Evolutionary conservation across 2,888 invertebrate genomes (phyloP).

Genomic region (Lacanobia oleracea): DNA sequence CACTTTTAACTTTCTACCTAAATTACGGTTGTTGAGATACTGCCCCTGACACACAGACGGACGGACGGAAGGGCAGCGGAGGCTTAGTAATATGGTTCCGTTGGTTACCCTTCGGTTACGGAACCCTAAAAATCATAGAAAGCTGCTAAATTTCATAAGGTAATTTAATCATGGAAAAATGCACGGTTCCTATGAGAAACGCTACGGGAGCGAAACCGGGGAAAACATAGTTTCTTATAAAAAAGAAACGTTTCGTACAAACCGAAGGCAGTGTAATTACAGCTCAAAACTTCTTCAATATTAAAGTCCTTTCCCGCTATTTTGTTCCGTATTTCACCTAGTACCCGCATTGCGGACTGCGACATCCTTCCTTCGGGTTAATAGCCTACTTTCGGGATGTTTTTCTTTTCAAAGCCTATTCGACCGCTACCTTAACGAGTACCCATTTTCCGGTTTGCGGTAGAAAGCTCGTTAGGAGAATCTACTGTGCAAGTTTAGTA

Average conservation of each 20-base stretch:
- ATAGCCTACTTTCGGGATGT: slow-evolving; percentile 40
- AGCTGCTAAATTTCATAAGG: neutral
- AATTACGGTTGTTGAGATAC: too few species aligned
- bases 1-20: too few species aligned
- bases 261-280: slow-evolving; percentile 13
- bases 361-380: slow-evolving; percentile 38
- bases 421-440: slow-evolving; percentile 10
- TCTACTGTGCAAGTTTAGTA: slow-evolving; percentile 1
- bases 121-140: too few species aligned
- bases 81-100: too few species aligned
- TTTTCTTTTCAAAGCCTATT: slow-evolving; percentile 29
- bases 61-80: too few species aligned
- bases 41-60: too few species aligned
- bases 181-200: neutral
- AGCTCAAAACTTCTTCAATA: slow-evolving; percentile 11
- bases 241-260: too few species aligned
- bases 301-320: slow-evolving; percentile 26
- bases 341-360: slow-evolving; percentile 59
- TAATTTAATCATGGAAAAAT: neutral
- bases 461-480: neutral
- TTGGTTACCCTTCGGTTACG: too few species aligned
- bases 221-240: neutral
- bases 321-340: slow-evolving; percentile 27
- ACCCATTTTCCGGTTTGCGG: neutral
- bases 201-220: neutral